Percentiles rank a stretch among this genome's conserved stretches.
phyloP scores from a whole-genome alignment of 2,888 invertebrate species.

The Omphaloscelis lunosa region DNA sequence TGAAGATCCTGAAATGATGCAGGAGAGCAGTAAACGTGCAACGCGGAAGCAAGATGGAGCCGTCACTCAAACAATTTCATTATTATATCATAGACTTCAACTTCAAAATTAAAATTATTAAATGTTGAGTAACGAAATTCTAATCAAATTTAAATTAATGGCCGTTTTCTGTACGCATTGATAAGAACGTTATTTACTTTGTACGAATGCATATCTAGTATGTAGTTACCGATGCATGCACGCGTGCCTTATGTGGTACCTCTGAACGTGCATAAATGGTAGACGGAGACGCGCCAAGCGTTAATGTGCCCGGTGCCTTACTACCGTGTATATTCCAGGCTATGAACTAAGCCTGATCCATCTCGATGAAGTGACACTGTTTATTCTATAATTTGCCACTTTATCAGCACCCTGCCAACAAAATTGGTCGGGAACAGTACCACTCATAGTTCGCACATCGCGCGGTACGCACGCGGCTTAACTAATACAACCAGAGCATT shows the following conservation, averaged over 20 bases:
- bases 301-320: constrained; percentile 41
- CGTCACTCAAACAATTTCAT: not conserved
- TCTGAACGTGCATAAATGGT: constrained; percentile 29
- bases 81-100: too few species aligned
- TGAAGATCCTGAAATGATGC: not conserved
- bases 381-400: constrained; percentile 79
- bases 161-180: constrained; percentile 25
- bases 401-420: constrained; percentile 73
- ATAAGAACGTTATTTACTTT: constrained; percentile 44
- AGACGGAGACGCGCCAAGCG: not conserved
- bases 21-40: not conserved
- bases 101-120: not conserved
- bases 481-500: constrained; percentile 64
- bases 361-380: constrained; percentile 74
- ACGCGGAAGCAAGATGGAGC: not conserved
- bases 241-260: constrained; percentile 15
- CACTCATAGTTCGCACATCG: constrained; percentile 81
- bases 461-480: constrained; percentile 79
- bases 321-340: constrained; percentile 56
- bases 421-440: constrained; percentile 74
- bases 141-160: constrained; percentile 26
- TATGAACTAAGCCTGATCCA: constrained; percentile 68
- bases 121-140: constrained; percentile 3
- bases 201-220: constrained; percentile 17
- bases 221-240: constrained; percentile 28